Conservation (phyloP, 2,113 vertebrate species). For the Solea senegalensis region DNA sequence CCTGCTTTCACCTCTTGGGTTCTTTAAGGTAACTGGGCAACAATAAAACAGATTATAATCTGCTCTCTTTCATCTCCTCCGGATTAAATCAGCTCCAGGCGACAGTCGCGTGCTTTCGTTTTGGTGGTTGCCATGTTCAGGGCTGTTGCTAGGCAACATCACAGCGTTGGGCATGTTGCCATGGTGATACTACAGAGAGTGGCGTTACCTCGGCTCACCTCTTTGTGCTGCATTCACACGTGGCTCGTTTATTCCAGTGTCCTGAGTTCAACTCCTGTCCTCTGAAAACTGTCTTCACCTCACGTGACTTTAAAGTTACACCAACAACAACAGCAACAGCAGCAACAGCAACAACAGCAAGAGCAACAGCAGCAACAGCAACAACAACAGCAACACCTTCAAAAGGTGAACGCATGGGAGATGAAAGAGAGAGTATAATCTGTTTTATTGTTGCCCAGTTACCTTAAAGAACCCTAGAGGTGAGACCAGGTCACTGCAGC, state of each 20-base stretch:
- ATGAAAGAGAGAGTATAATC: neutral
- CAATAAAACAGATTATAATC: no score
- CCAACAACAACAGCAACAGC: neutral
- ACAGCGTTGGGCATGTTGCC: slow-evolving; percentile 48
- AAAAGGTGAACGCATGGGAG: neutral
- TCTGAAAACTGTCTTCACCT: neutral
- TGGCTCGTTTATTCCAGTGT: slow-evolving; percentile 2
- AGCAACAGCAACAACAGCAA: neutral
- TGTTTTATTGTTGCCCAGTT: neutral
- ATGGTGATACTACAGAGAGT: slow-evolving; percentile 44
- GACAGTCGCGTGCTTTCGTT: neutral
- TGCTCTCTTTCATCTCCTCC: neutral
- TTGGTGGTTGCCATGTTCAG: slow-evolving; percentile 8
- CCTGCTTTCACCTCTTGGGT: neutral
- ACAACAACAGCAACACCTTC: no score
- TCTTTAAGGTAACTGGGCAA: neutral
- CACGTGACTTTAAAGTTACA: neutral
- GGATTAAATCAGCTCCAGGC: neutral
- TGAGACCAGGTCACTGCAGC: neutral
- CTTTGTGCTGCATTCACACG: slow-evolving; percentile 12
- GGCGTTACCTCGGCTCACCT: slow-evolving; percentile 32
- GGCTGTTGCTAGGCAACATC: slow-evolving; percentile 57
- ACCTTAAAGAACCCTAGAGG: neutral
- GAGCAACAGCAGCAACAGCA: no score
- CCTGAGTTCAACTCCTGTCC: slow-evolving; percentile 9